Evolutionary conservation across 2,888 invertebrate species (phyloP).

Genomic region (Drosophila maculinotata): DNA sequence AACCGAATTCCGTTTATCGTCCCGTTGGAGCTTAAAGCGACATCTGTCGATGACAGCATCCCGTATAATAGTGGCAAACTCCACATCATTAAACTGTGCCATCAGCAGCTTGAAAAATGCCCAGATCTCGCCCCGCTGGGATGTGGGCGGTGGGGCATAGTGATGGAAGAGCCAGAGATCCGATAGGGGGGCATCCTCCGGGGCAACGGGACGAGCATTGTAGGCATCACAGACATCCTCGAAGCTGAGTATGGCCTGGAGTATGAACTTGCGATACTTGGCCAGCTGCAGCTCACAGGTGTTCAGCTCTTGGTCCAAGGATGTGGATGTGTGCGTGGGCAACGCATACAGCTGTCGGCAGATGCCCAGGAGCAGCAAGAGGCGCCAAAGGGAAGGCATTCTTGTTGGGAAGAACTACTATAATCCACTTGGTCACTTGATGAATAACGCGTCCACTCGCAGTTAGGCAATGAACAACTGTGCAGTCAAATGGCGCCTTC

Average conservation of each 20-base stretch:
- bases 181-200: slow-evolving; percentile 39
- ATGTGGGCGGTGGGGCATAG: slow-evolving; percentile 76
- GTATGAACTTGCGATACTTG: slow-evolving; percentile 82
- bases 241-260: slow-evolving; percentile 83
- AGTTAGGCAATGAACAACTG: slow-evolving; percentile 63
- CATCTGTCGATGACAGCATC: slow-evolving; percentile 83
- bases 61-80: slow-evolving; percentile 80
- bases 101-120: slow-evolving; percentile 83
- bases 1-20: slow-evolving; percentile 83
- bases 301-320: slow-evolving; percentile 58
- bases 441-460: slow-evolving; percentile 23
- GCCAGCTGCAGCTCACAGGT: slow-evolving; percentile 82
- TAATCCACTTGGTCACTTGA: slow-evolving; percentile 4
- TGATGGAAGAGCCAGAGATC: slow-evolving; percentile 64
- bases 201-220: slow-evolving; percentile 50
- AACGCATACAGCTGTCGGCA: slow-evolving; percentile 47
- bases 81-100: slow-evolving; percentile 83
- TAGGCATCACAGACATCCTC: slow-evolving; percentile 84
- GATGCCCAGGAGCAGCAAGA: slow-evolving; percentile 53
- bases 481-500: slow-evolving; percentile 36
- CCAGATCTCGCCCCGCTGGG: slow-evolving; percentile 81
- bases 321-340: slow-evolving; percentile 42
- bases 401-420: slow-evolving; percentile 1
- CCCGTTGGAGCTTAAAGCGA: slow-evolving; percentile 76
- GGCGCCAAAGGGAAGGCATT: slow-evolving; percentile 55